Evolutionary conservation across 2,888 invertebrate species (phyloP).

Genomic region (Pharmacophagus antenor): DNA sequence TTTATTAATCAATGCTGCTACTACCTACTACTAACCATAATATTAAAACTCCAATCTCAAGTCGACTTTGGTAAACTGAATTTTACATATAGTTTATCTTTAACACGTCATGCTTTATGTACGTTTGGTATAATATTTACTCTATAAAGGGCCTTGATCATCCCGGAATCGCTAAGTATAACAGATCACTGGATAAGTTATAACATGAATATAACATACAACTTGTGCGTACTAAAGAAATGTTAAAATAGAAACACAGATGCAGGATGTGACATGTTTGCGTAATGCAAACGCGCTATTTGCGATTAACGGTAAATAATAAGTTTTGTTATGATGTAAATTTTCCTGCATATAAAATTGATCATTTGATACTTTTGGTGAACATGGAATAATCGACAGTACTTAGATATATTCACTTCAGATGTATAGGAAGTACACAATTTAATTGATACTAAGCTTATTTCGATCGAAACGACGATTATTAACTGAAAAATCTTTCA

Average conservation of each 20-base stretch:
- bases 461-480: too few species aligned
- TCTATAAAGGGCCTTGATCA: constrained; percentile 8
- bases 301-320: constrained; percentile 27
- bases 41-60: too few species aligned
- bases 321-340: constrained; percentile 20
- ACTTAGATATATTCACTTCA: too few species aligned
- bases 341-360: background rate
- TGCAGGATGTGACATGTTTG: constrained; percentile 30
- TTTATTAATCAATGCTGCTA: too few species aligned
- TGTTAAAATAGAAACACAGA: constrained; percentile 31
- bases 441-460: too few species aligned
- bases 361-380: background rate
- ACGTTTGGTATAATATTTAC: background rate
- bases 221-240: constrained; percentile 27
- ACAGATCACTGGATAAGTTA: constrained; percentile 25
- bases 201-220: constrained; percentile 28
- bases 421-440: too few species aligned
- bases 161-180: constrained; percentile 28
- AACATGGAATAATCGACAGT: background rate
- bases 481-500: too few species aligned
- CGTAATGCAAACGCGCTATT: constrained; percentile 27
- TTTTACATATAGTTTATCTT: background rate
- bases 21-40: too few species aligned
- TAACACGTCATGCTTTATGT: background rate
- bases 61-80: too few species aligned